A percentile compares a stretch with the other conserved stretches of the same genome.
These are phyloP conservation scores for Sthenelais limicola DNA, from an alignment of 2,888 invertebrate genomes.

Conservation along the genomic window DNA sequence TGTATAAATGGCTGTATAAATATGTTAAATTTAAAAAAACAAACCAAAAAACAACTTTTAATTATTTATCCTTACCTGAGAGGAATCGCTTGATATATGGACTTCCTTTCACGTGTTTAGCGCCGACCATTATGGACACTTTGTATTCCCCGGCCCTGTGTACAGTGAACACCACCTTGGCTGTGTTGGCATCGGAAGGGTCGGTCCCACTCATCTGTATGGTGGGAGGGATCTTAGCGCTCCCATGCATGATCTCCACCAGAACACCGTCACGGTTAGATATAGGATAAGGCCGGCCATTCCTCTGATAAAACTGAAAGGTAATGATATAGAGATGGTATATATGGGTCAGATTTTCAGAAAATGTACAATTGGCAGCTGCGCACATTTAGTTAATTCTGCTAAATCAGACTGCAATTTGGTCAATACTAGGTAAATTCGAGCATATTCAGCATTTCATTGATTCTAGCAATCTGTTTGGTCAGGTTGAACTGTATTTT, in stretches of 20 bases:
- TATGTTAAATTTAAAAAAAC: neutral
- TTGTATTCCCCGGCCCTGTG: constrained; percentile 91
- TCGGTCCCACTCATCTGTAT: constrained; percentile 90
- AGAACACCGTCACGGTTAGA: constrained; percentile 92
- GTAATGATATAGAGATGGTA: no score
- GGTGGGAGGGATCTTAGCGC: constrained; percentile 85
- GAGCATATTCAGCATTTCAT: no score
- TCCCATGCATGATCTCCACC: constrained; percentile 89
- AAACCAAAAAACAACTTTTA: neutral
- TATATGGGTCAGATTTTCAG: no score
- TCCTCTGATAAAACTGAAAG: constrained; percentile 82
- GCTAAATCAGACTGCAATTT: no score
- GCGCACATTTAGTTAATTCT: no score
- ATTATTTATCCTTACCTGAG: constrained; percentile 78
- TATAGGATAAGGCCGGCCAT: constrained; percentile 94
- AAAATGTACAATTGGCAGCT: no score
- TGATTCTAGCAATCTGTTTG: no score
- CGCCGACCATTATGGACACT: constrained; percentile 87
- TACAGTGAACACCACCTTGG: constrained; percentile 92
- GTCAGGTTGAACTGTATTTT: no score
- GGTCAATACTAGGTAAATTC: no score
- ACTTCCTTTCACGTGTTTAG: constrained; percentile 84
- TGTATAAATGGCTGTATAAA: no score
- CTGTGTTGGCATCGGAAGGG: constrained; percentile 87
- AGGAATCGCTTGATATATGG: constrained; percentile 88